A percentile compares a stretch with the other conserved stretches of the same genome.
These are phyloP conservation scores for Rhagoletis pomonella DNA, from an alignment of 1,140 invertebrate species.

Conservation along the genomic window DNA sequence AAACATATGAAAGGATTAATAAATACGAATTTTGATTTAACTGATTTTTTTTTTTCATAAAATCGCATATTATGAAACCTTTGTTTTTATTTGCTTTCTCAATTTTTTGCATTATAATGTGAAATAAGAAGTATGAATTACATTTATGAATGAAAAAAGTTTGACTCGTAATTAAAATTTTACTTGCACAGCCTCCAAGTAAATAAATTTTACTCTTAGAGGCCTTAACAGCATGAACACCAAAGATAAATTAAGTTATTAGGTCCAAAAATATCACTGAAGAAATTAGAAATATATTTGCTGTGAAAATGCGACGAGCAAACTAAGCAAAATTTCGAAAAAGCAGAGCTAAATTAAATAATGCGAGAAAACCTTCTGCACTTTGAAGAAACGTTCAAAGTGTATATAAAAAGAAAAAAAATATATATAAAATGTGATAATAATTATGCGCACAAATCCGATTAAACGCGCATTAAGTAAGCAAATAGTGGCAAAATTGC, in stretches of 20 bases:
- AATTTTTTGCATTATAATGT: too few relatives aligned
- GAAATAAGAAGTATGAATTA: too few relatives aligned
- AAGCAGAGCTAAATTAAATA: not conserved
- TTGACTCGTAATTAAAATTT: not conserved
- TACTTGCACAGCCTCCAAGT: not conserved
- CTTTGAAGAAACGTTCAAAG: not conserved
- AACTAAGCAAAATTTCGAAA: not conserved
- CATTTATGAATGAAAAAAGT: too few relatives aligned
- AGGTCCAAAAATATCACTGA: not conserved
- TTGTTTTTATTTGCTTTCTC: too few relatives aligned
- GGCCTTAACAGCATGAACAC: not conserved
- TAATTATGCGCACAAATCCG: conserved; percentile 48
- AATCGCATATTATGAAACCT: too few relatives aligned
- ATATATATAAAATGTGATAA: not conserved
- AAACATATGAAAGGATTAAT: too few relatives aligned
- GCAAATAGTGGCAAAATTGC: conserved; percentile 27
- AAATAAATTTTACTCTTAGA: conserved; percentile 5
- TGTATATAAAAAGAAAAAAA: not conserved
- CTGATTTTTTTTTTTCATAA: too few relatives aligned
- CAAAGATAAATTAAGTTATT: not conserved
- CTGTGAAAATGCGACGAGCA: not conserved
- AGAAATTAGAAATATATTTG: not conserved
- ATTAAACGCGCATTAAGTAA: conserved; percentile 30
- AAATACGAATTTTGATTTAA: too few relatives aligned
- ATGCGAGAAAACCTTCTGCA: not conserved